Evolutionary conservation across 2,797 vertebrate species (phyloP).

Genomic region (Protonibea diacanthus): DNA sequence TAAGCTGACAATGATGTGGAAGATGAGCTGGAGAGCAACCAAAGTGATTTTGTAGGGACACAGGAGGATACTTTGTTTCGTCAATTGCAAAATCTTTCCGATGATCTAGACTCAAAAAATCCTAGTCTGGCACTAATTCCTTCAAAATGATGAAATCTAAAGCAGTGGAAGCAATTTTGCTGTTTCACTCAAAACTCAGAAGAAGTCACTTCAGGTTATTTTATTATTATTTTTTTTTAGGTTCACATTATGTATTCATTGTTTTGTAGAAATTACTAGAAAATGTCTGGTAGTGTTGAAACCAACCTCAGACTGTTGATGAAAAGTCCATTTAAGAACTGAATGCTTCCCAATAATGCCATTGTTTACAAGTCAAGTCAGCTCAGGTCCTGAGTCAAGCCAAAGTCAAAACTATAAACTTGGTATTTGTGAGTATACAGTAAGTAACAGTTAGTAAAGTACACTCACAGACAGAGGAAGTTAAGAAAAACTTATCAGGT

Average conservation of each 20-base stretch:
- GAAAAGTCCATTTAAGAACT: neutral
- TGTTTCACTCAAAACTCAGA: neutral
- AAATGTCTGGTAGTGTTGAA: neutral
- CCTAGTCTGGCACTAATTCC: neutral
- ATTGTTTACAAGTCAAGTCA: neutral
- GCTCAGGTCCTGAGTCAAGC: no score
- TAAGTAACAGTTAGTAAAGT: no score
- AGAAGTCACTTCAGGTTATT: neutral
- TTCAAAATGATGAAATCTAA: constrained; percentile 1
- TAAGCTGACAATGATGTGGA: constrained; percentile 15
- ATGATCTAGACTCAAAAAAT: neutral
- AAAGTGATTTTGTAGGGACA: neutral
- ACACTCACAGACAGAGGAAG: no score
- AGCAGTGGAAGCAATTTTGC: neutral
- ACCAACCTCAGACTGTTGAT: neutral
- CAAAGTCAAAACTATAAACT: neutral
- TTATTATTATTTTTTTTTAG: no score
- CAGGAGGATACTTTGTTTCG: neutral
- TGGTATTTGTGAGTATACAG: no score
- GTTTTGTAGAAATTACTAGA: neutral
- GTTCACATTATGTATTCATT: neutral
- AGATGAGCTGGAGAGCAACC: neutral
- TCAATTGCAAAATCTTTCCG: neutral
- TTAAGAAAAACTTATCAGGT: no score
- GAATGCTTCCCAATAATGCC: neutral